Percentiles rank a stretch among this genome's conserved stretches.
phyloP scores from a whole-genome alignment of 2,113 vertebrate genomes.

The Vulpes lagopus region DNA sequence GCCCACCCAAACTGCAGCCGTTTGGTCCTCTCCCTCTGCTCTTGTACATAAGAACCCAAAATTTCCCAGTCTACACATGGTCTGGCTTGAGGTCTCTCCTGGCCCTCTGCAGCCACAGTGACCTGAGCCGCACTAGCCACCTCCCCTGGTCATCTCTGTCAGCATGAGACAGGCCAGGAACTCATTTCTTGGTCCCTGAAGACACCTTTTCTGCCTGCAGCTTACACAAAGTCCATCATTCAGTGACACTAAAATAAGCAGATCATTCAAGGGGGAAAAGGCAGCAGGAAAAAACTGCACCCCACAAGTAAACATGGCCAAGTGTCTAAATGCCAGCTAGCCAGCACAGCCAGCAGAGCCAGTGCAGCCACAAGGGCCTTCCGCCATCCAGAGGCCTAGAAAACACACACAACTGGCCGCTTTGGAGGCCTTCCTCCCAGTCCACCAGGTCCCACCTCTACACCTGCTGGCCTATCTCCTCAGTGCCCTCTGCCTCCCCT shows the following conservation, averaged over 20 bases:
- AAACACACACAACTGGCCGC: neutral
- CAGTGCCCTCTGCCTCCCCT: no score
- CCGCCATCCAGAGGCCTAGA: neutral
- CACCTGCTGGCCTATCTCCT: neutral
- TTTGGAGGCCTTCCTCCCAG: neutral
- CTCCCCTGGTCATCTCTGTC: neutral
- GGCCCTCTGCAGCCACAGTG: neutral
- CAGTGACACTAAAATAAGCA: constrained; percentile 25
- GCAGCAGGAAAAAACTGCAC: neutral
- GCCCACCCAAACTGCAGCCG: neutral
- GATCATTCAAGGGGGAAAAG: neutral
- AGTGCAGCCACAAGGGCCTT: neutral
- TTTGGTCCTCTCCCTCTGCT: neutral
- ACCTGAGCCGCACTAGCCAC: neutral
- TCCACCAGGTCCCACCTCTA: neutral
- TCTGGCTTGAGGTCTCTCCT: neutral
- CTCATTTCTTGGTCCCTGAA: neutral
- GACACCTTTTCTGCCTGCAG: neutral
- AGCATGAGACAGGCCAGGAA: neutral
- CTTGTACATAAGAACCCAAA: neutral
- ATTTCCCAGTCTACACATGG: neutral
- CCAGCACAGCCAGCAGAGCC: neutral
- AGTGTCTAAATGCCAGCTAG: neutral
- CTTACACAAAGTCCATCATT: constrained; percentile 13
- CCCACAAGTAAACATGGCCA: neutral